phyloP scores from a whole-genome alignment of 2,888 invertebrate genomes.

The Chelonus formosanus region DNA sequence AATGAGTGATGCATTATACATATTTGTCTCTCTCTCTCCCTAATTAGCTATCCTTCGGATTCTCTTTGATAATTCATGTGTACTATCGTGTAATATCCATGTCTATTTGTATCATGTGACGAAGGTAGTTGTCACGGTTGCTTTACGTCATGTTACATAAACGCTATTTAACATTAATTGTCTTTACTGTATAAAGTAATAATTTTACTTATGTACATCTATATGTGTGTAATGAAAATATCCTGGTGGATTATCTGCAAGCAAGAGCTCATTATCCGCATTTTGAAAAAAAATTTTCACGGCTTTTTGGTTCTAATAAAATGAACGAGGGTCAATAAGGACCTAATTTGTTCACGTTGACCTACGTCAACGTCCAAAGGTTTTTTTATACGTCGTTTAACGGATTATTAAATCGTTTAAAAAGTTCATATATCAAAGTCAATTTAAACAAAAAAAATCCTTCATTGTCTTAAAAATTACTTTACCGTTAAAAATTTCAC shows the following conservation, averaged over 20 bases:
- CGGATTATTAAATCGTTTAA: conserved; percentile 1
- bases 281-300: no score
- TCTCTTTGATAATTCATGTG: conserved; percentile 6
- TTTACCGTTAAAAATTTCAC: no score
- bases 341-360: neutral
- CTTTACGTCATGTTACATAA: no score
- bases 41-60: conserved; percentile 3
- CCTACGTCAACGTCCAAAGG: conserved; percentile 9
- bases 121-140: no score
- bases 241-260: no score
- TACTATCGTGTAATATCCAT: conserved; percentile 1
- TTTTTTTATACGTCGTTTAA: neutral
- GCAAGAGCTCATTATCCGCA: no score
- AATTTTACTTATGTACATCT: neutral
- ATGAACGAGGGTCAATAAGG: neutral
- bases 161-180: no score
- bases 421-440: no score
- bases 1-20: neutral
- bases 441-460: no score
- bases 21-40: neutral
- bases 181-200: neutral
- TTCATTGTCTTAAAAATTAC: no score
- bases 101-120: no score
- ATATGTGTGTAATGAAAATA: neutral
- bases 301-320: no score